These are phyloP conservation scores for Drosophila fulvimacula DNA, from an alignment of 2,888 invertebrate species.

Conservation along the genomic window DNA sequence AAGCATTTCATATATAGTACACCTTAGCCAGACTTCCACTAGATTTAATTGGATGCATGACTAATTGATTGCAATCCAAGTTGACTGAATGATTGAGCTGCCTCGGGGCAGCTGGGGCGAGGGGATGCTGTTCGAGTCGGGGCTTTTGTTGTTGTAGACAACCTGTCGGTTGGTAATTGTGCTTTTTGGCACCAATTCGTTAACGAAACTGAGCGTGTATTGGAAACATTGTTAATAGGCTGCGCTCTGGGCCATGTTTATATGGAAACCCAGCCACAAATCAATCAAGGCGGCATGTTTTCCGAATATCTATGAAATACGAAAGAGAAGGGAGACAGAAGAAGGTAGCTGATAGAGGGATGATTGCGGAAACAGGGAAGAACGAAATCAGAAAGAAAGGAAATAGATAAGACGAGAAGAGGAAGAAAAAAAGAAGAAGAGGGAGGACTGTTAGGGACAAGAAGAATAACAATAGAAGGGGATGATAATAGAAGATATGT, in stretches of 20 bases:
- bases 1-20: not conserved
- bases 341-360: not conserved
- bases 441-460: not conserved
- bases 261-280: not conserved
- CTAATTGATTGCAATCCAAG: constrained; percentile 33
- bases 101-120: not conserved
- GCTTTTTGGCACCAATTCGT: not conserved
- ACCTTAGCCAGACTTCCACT: not conserved
- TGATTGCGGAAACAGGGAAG: too few relatives aligned
- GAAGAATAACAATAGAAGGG: not conserved
- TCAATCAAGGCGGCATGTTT: constrained; percentile 6
- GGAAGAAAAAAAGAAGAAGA: not conserved
- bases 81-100: not conserved
- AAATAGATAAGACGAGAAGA: not conserved
- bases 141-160: not conserved
- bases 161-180: constrained; percentile 1
- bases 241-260: not conserved
- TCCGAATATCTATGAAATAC: not conserved
- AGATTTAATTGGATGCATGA: constrained; percentile 25
- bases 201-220: constrained; percentile 1
- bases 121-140: not conserved
- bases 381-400: not conserved
- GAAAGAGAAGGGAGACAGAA: not conserved
- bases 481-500: not conserved
- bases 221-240: not conserved